Evolutionary conservation across 2,797 vertebrate genomes (phyloP).

Genomic region (Lerista edwardsae): DNA sequence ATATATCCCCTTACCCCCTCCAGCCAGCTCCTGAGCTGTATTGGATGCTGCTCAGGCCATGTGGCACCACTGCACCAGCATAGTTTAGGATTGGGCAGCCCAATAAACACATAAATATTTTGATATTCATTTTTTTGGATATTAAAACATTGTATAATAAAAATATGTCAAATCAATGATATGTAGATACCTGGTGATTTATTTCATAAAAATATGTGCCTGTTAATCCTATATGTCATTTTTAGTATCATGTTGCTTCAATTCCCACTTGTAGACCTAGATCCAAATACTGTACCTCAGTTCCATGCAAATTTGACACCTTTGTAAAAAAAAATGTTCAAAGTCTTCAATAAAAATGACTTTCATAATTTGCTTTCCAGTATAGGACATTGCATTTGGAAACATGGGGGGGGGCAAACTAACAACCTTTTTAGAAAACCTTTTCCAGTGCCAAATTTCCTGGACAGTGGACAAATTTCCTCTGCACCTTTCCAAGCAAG

Average conservation of each 20-base stretch:
- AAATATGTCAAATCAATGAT: not conserved
- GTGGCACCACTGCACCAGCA: too few relatives aligned
- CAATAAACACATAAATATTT: too few relatives aligned
- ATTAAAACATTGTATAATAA: too few relatives aligned
- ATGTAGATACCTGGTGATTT: not conserved
- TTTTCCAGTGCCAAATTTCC: conserved; percentile 61
- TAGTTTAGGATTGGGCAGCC: too few relatives aligned
- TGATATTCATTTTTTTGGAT: too few relatives aligned
- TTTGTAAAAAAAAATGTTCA: not conserved
- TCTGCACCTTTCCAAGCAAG: conserved; percentile 65
- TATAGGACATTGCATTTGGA: not conserved
- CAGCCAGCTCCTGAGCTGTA: too few relatives aligned
- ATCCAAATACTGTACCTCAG: not conserved
- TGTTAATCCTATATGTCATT: not conserved
- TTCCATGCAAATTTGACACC: not conserved
- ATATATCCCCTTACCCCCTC: too few relatives aligned
- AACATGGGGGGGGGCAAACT: not conserved
- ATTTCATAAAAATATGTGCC: rapidly evolving
- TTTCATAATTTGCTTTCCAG: not conserved
- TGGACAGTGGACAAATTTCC: conserved; percentile 67
- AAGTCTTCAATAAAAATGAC: not conserved
- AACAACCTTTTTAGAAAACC: conserved; percentile 16
- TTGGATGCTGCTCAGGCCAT: too few relatives aligned
- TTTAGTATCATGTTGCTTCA: not conserved
- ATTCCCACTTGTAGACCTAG: not conserved